A percentile compares a stretch with the other conserved stretches of the same genome.
phyloP scores from a whole-genome alignment of 2,113 vertebrate genomes.

The Saimiri boliviensis region DNA sequence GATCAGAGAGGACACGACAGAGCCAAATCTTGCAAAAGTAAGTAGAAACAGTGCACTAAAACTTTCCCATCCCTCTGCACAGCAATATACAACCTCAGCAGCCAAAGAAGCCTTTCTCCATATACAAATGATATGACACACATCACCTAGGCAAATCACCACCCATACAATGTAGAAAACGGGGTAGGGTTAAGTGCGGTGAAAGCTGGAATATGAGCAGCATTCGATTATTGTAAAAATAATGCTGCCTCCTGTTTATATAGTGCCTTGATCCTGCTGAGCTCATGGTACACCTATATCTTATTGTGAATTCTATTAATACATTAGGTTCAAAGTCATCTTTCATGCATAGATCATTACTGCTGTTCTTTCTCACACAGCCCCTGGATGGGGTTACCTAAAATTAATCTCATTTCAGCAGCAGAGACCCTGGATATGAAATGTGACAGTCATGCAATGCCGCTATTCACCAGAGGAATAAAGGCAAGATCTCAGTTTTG shows the following conservation, averaged over 20 bases:
- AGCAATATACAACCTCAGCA: neutral
- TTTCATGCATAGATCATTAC: constrained; percentile 23
- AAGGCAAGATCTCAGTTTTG: neutral
- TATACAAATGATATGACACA: neutral
- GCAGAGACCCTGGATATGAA: neutral
- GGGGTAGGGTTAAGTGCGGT: neutral
- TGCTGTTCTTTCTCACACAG: neutral
- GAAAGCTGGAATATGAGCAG: neutral
- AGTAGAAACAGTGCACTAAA: neutral
- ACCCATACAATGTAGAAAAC: neutral
- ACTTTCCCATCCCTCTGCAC: neutral
- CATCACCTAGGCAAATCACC: constrained; percentile 1
- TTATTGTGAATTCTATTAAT: constrained; percentile 53
- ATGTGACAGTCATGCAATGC: neutral
- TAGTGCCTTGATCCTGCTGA: neutral
- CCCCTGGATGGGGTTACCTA: neutral
- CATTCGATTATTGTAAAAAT: neutral
- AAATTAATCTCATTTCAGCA: constrained; percentile 45
- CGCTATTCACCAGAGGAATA: neutral
- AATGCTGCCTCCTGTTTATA: neutral
- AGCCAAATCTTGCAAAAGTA: neutral
- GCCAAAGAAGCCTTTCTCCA: neutral
- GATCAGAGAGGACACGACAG: neutral
- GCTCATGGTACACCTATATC: neutral
- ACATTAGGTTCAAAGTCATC: constrained; percentile 27